Base-by-base conservation (phyloP, 1,140 invertebrate species). In the Dysdera silvatica region DNA sequence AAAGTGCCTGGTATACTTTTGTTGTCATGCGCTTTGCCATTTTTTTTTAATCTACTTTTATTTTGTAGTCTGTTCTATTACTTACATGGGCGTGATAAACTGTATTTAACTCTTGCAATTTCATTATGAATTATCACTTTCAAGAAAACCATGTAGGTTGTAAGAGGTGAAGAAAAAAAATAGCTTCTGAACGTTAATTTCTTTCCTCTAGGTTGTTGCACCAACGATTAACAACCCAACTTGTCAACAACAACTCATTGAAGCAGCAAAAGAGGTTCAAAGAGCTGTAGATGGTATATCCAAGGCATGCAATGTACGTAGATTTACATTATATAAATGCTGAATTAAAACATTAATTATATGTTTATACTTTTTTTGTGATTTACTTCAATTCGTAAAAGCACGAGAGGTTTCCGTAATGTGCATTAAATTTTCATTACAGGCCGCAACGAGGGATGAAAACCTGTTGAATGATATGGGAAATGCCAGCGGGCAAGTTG, bases 191-290 rank as follows among this genome's bases (percentile, higher is more conserved):
- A 40, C 14, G 18, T 43, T 10, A n/a, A 33, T 58, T 47, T 24
- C 24, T 7, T 12, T 61, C 2, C 18, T 45, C 1, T 60, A 78
- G 77, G 79, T 84, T 55, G 82, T 84, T 20, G 81, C 82, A 3
- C 82, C 83, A 20, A 85, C 82, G 3, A 84, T 98, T 5, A 84
- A 89, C 51, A 94, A 88, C 70, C 87, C 91, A 1, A 88, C 88
- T 0, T 99, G 96, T 72, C 91, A 96, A 71, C 88, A 93, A 66
- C 95, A 98, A 75, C 74, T 99, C 49, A 87, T 91, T 57, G 88
- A 87, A 51, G 95, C 96, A 0, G 88, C 94, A 0, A 83, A 91
- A 31, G 91, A 95, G 74, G 96, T 99, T 3, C 88, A 90, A 0
- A 85, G 84, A 61, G 89, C 95, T 0, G 94, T 99, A 0, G 91